Percentiles rank a stretch among this genome's conserved stretches.
Conservation (phyloP, 2,888 invertebrate genomes). For the Caenorhabditis sp. region DNA sequence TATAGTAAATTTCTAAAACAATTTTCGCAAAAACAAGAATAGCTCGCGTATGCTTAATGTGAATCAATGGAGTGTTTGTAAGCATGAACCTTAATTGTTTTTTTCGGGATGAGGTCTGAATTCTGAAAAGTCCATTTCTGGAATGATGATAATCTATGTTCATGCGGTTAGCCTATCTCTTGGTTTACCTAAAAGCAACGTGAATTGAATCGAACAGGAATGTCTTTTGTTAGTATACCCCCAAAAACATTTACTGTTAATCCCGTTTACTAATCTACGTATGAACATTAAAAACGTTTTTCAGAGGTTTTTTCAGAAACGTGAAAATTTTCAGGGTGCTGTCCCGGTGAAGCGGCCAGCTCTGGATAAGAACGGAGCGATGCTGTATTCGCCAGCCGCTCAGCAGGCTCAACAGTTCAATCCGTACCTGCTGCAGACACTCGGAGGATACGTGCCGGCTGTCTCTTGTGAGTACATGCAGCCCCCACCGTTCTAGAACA, state of each 20-base stretch:
- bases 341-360: conserved; percentile 69
- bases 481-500: conserved; percentile 29
- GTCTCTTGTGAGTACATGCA: conserved; percentile 73
- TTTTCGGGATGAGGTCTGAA: no score
- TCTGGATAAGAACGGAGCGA: conserved; percentile 71
- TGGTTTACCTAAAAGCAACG: no score
- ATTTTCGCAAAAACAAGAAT: not conserved
- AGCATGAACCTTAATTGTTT: conserved; percentile 41
- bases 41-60: conserved; percentile 39
- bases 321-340: conserved; percentile 64
- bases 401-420: conserved; percentile 65
- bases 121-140: no score
- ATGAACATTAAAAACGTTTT: no score
- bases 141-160: no score
- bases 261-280: no score
- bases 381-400: conserved; percentile 56
- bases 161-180: not conserved
- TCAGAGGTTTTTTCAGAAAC: no score
- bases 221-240: not conserved
- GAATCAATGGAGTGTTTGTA: conserved; percentile 50
- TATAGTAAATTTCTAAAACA: no score
- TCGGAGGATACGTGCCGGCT: conserved; percentile 69
- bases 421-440: conserved; percentile 65
- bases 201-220: no score
- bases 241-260: no score